Evolutionary conservation across 2,888 invertebrate genomes (phyloP), one percentile per base, ranked within the genome.

Genomic region (Syrphus vitripennis): DNA sequence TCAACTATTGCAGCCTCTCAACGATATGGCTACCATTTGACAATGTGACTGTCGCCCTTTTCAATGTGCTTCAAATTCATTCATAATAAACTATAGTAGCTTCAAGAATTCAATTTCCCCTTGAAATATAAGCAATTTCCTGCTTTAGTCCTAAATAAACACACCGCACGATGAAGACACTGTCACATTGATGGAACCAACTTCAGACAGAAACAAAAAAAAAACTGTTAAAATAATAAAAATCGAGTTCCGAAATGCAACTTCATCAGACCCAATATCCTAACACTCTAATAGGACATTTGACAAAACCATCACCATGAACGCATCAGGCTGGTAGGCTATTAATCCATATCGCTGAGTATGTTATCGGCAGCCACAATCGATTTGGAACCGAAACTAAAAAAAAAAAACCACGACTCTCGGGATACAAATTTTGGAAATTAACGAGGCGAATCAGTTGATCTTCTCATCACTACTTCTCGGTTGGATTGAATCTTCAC

Each of bases 41-140:
- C 82, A 82, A 82, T 82, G 48, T 74, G 82, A 86, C 65, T 74
- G 77, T 77, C 84, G 77, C 77, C n/a, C 77, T 74, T 86, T 16
- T 50, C 69, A 53, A 55, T 74, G 42, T 63, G 48, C 83, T 59
- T 65, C 61, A 74, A 34, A 40, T 63, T 65, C 75, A 75, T 76
- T 53, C 65, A 59, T 63, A 21, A n/a, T 21, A 12, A 1, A 34
- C 1, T 9, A 2, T 26, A 59, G 48, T 61, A 10, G 48, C 70
- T 67, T 31, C 72, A 42, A 86, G 82, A 82, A 74, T 70, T 78
- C 82, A 82, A 86, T 86, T 86, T 82, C 86, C 86, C 86, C 77
- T 86, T 74, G 86, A 86, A 86, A 82, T 74, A 82, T 74, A 77
- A 86, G 82, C 82, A 86, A 86, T 86, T 86, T 86, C 86, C 86